Base-by-base conservation (phyloP, 2,113 vertebrate genomes). In the Trogon melanurus region DNA sequence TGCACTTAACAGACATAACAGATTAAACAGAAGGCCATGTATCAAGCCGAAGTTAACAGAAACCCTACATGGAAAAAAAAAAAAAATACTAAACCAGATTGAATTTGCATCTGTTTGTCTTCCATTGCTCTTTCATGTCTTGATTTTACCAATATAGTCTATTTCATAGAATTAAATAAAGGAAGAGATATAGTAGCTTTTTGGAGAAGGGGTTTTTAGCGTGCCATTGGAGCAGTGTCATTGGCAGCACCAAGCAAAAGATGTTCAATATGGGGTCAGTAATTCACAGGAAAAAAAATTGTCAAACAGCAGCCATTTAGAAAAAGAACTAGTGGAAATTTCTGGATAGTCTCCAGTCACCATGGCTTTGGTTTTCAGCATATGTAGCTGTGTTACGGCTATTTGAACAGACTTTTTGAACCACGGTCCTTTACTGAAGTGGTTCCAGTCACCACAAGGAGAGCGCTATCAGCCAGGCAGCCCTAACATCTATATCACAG, bases 351-450 rank as follows among this genome's bases (percentile, higher is more conserved):
- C 38, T 91, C 69, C 60, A 88, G 32, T 34, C 53, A 10, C 65
- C 34, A n/a, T 0, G 0, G 41, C 54, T 91, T 66, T 72, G 72
- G 38, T 62, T 91, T 88, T 69, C 75, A 87, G 87, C 57, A 79
- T 8, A 14, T 0, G 36, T 16, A 74, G 73, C 15, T 56, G 38
- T 0, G 0, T 30, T 74, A 38, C 0, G 0, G 50, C n/a, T 53
- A 62, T 34, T 2, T 62, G 60, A 91, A 57, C 4, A 38, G 34
- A 32, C 2, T 19, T 74, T 82, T 71, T 51, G 34, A 80, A 84
- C 51, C 14, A 34, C 1, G 0, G 18, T 45, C 29, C 64, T 56
- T n/a, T 34, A 58, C 51, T 41, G 44, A 41, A 78, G 29, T 14
- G 18, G 36, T 11, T 79, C 45, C 57, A 78, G 48, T 25, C 50